phyloP scores from a whole-genome alignment of 2,113 vertebrate species.

The Otis tarda region DNA sequence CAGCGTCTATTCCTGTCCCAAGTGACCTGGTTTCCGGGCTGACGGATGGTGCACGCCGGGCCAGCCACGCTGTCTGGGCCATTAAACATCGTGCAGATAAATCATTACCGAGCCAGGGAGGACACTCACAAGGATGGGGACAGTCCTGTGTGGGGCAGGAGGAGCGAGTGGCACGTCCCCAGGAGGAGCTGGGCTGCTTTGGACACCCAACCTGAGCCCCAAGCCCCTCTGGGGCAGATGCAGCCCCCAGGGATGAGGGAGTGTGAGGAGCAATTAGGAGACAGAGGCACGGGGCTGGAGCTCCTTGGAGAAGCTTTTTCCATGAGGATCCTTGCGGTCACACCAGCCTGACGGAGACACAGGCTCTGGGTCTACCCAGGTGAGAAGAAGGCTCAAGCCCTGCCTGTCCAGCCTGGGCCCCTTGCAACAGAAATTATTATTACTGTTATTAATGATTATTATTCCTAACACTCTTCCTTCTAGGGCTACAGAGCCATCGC shows the following conservation, averaged over 20 bases:
- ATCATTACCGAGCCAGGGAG: background rate
- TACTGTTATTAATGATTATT: background rate
- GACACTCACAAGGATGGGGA: background rate
- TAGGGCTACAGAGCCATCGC: background rate
- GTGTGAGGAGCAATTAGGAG: background rate
- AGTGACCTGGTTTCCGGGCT: slow-evolving; percentile 67
- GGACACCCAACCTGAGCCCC: background rate
- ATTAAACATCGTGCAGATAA: background rate
- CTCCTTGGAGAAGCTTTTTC: background rate
- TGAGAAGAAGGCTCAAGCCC: background rate
- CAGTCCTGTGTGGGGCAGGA: background rate
- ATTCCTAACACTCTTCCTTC: background rate
- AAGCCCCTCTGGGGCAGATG: background rate
- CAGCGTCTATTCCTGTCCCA: slow-evolving; percentile 66
- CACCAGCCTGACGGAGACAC: background rate
- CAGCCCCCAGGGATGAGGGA: background rate
- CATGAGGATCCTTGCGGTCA: background rate
- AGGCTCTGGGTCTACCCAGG: background rate
- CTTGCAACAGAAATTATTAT: background rate
- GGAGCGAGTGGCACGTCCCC: accelerated
- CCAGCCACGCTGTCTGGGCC: background rate
- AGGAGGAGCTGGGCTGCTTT: background rate
- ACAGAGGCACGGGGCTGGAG: background rate
- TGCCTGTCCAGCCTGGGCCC: background rate
- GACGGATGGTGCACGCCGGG: background rate